phyloP scores from a whole-genome alignment of 2,888 invertebrate genomes.

The Ceraclea dissimilis region DNA sequence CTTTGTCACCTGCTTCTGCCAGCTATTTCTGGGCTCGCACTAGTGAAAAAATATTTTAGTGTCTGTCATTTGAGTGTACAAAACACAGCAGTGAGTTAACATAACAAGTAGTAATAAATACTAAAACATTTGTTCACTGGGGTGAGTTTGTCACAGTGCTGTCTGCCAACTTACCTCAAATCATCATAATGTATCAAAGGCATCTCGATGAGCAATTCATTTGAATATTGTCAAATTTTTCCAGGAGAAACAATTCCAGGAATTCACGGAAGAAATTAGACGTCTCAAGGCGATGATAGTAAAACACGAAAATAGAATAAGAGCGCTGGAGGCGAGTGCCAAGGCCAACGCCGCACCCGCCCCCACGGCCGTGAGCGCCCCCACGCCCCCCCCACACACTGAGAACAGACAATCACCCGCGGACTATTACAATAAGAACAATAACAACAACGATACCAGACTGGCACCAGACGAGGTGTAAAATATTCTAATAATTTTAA shows the following conservation, averaged over 20 bases:
- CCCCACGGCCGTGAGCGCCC: conserved; percentile 36
- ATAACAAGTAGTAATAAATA: too few relatives aligned
- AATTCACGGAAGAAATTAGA: conserved; percentile 81
- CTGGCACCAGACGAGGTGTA: conserved; percentile 57
- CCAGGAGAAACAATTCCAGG: conserved; percentile 71
- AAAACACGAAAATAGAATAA: conserved; percentile 84
- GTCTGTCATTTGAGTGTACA: too few relatives aligned
- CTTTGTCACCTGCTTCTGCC: too few relatives aligned
- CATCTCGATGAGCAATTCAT: too few relatives aligned
- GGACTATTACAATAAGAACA: conserved; percentile 27
- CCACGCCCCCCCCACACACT: conserved; percentile 30
- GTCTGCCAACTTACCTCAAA: too few relatives aligned
- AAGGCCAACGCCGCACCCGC: conserved; percentile 32
- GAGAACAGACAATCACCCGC: conserved; percentile 5
- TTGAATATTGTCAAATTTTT: too few relatives aligned
- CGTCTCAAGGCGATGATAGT: conserved; percentile 91
- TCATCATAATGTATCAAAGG: too few relatives aligned
- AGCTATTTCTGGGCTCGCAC: too few relatives aligned
- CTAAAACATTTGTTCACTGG: too few relatives aligned
- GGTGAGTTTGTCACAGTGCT: too few relatives aligned
- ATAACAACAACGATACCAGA: conserved; percentile 36
- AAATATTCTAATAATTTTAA: conserved; percentile 13
- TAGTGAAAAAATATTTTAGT: too few relatives aligned
- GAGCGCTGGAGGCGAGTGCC: conserved; percentile 61
- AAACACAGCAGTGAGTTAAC: too few relatives aligned